Evolutionary conservation across 2,797 vertebrate species (phyloP), one percentile per base, ranked within the genome.

Genomic region (Epinephelus coioides): DNA sequence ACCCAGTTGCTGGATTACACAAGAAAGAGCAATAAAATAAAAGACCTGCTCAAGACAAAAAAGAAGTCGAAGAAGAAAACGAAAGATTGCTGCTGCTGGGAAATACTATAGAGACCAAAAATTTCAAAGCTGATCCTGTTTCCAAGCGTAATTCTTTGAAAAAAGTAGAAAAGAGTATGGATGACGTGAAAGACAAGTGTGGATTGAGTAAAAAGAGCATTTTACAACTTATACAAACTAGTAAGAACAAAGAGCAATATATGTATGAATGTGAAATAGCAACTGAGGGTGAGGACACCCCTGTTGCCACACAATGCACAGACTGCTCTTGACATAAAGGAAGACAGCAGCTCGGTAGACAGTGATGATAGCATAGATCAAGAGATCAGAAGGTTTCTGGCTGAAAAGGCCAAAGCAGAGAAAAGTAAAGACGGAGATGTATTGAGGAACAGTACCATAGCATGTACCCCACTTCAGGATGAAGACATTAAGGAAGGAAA

Each of bases 291-390:
- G 82, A 50, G 23, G 59, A 81, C 6, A 74, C 74, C 21, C 27
- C 5, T 6, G 0, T 40, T n/a, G 18, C 56, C n/a, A 15, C 59
- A 79, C 15, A 81, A 59, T 43, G 68, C 27, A 7, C 82, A 21
- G 2, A 46, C 65, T 5, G 5, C 56, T 72, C 59, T 68, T 68
- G 82, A 85, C 43, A 71, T 86, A 0, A 61, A 93, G 1, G 97
- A 97, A 0, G 97, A 99, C 15, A 97, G 95, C 91, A 98, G 97
- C 51, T 96, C 97, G 0, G 95, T 97, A 21, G 98, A 99, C 90
- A 99, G 98, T 0, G 97, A 99, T 0, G 98, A 99, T 78, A 97
- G 98, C 95, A 99, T 99, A 0, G 98, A 99, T 81, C 97, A 95
- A 71, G 98, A 99, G 93, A 99, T 99, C 30, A 92, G 93, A 73